Conservation (phyloP, 2,113 vertebrate genomes). For the Oncorhynchus mykiss region DNA sequence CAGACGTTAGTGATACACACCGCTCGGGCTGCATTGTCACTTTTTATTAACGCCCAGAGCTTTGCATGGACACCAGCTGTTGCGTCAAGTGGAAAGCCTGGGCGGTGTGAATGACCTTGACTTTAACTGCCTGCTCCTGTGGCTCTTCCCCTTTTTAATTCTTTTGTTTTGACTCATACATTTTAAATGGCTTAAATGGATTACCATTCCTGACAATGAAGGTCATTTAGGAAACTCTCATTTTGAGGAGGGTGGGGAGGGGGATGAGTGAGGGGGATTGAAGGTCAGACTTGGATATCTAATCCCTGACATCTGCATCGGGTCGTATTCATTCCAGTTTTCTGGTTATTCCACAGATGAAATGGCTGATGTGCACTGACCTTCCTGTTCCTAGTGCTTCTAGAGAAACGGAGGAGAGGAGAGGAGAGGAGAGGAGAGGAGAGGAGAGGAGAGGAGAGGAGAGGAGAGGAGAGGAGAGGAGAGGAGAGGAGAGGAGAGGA, state of each 20-base stretch:
- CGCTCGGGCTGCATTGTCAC: conserved; percentile 77
- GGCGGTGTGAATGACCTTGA: conserved; percentile 89
- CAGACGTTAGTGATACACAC: conserved; percentile 77
- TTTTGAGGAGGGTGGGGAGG: conserved; percentile 19
- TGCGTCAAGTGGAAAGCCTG: conserved; percentile 80
- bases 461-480: neutral
- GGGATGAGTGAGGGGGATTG: conserved; percentile 14
- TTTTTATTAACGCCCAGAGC: conserved; percentile 81
- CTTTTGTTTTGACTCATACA: conserved; percentile 74
- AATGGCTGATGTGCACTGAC: conserved; percentile 54
- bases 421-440: neutral
- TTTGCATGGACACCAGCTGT: conserved; percentile 91
- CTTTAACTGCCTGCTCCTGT: conserved; percentile 73
- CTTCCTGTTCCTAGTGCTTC: conserved; percentile 56
- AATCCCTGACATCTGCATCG: conserved; percentile 59
- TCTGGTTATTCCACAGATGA: conserved; percentile 33
- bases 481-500: conserved; percentile 24
- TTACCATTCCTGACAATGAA: conserved; percentile 68
- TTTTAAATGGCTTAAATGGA: conserved; percentile 75
- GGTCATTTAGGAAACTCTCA: conserved; percentile 57
- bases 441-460: conserved; percentile 20
- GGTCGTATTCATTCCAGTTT: conserved; percentile 38
- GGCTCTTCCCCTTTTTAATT: conserved; percentile 64
- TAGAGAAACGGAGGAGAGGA: neutral
- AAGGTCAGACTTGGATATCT: conserved; percentile 58